These are phyloP conservation scores for Parapristionchus giblindavisi DNA, from an alignment of 2,888 invertebrate genomes.

Conservation along the genomic window DNA sequence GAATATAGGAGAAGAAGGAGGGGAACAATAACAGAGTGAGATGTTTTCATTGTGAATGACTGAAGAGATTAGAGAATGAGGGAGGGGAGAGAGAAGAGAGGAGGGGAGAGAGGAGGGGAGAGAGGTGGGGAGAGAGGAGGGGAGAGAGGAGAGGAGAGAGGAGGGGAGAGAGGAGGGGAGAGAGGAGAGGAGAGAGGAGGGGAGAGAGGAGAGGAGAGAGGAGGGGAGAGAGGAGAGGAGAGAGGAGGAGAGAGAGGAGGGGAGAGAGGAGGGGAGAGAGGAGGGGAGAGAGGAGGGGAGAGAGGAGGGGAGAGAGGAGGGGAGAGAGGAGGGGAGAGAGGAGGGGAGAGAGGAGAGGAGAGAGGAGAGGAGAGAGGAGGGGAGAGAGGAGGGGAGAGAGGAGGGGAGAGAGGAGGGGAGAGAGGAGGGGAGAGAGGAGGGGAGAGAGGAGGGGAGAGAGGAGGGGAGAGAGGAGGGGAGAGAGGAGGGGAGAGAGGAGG, in stretches of 20 bases:
- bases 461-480: no score
- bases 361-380: no score
- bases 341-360: neutral
- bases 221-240: neutral
- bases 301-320: neutral
- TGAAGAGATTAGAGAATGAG: neutral
- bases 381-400: no score
- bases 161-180: neutral
- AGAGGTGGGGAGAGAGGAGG: constrained; percentile 27
- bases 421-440: neutral
- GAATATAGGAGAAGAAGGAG: neutral
- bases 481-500: no score
- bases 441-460: no score
- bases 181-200: neutral
- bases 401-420: neutral
- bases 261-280: constrained; percentile 4
- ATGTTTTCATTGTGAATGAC: neutral
- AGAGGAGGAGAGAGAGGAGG: neutral
- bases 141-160: constrained; percentile 23
- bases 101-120: neutral
- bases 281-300: neutral
- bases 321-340: neutral
- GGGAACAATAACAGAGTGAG: neutral
- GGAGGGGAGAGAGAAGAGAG: neutral
- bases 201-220: constrained; percentile 9